phyloP scores from a whole-genome alignment of 2,797 vertebrate genomes.

The Toxotes lorentzi region DNA sequence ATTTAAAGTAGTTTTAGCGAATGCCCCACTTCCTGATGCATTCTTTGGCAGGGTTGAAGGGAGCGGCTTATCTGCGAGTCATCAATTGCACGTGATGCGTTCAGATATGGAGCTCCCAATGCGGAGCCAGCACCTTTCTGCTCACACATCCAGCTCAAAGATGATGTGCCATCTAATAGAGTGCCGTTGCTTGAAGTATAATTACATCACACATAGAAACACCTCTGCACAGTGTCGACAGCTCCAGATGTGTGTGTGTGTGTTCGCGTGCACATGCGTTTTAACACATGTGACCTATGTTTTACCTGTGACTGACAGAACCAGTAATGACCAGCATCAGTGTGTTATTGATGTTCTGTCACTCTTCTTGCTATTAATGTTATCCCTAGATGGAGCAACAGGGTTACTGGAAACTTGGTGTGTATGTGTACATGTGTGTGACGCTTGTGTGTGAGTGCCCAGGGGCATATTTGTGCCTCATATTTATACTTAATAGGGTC shows the following conservation, averaged over 20 bases:
- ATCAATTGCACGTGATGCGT: constrained; percentile 79
- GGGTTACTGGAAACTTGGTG: constrained; percentile 47
- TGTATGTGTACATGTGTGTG: constrained; percentile 24
- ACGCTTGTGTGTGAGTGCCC: constrained; percentile 48
- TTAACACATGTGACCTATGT: constrained; percentile 61
- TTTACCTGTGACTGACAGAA: constrained; percentile 74
- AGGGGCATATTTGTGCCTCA: constrained; percentile 64
- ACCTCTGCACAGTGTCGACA: constrained; percentile 44
- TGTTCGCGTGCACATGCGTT: constrained; percentile 14
- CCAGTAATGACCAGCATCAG: constrained; percentile 69
- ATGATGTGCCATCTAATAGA: constrained; percentile 73
- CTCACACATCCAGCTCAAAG: constrained; percentile 63
- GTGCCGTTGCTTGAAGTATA: constrained; percentile 58
- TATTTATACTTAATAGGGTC: constrained; percentile 68
- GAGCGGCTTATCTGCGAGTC: constrained; percentile 81
- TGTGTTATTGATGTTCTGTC: constrained; percentile 72
- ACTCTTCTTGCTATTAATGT: constrained; percentile 65
- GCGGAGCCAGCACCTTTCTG: constrained; percentile 62
- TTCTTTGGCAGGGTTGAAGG: constrained; percentile 74
- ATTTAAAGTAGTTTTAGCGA: constrained; percentile 88
- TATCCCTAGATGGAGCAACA: constrained; percentile 57
- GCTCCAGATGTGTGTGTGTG: constrained; percentile 34
- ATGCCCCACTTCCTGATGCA: constrained; percentile 82
- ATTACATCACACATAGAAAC: constrained; percentile 67
- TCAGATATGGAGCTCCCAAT: constrained; percentile 65